Percentiles rank a stretch among this genome's conserved stretches.
phyloP scores from a whole-genome alignment of 2,797 vertebrate genomes.

The Serranus cabrilla region DNA sequence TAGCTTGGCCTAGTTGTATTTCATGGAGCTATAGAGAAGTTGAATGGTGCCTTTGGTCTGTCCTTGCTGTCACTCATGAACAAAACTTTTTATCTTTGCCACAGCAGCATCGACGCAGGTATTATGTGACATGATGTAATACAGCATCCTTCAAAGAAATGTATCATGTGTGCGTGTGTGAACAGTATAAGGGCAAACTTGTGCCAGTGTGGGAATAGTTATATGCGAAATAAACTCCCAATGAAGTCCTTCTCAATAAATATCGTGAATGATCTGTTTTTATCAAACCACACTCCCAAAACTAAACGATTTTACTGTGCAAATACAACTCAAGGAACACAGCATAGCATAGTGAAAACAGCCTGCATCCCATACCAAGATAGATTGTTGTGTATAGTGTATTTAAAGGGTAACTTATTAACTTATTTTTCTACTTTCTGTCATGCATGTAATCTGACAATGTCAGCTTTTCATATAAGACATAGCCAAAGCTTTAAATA shows the following conservation, averaged over 20 bases:
- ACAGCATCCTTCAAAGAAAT: neutral
- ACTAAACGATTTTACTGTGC: neutral
- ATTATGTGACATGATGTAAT: neutral
- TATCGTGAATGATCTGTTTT: neutral
- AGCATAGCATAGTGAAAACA: neutral
- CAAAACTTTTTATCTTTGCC: slow-evolving; percentile 15
- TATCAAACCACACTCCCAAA: neutral
- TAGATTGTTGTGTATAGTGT: neutral
- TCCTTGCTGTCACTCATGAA: slow-evolving; percentile 27
- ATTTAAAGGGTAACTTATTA: neutral
- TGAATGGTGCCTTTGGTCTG: slow-evolving; percentile 22
- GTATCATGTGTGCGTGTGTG: too few species aligned
- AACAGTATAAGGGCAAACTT: neutral
- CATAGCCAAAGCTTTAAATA: too few species aligned
- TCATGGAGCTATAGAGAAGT: slow-evolving; percentile 17
- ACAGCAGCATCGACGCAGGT: neutral
- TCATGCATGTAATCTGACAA: too few species aligned
- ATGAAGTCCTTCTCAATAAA: neutral
- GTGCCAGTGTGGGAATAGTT: too few species aligned
- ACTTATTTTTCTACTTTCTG: too few species aligned
- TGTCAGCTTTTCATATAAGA: too few species aligned
- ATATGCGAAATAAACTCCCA: neutral
- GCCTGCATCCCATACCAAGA: neutral
- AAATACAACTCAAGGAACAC: neutral
- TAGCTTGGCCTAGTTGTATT: slow-evolving; percentile 58